A percentile compares a stretch with the other conserved stretches of the same genome.
These are phyloP conservation scores for Eurystomus gularis DNA, from an alignment of 2,113 vertebrate genomes.

Conservation along the genomic window DNA sequence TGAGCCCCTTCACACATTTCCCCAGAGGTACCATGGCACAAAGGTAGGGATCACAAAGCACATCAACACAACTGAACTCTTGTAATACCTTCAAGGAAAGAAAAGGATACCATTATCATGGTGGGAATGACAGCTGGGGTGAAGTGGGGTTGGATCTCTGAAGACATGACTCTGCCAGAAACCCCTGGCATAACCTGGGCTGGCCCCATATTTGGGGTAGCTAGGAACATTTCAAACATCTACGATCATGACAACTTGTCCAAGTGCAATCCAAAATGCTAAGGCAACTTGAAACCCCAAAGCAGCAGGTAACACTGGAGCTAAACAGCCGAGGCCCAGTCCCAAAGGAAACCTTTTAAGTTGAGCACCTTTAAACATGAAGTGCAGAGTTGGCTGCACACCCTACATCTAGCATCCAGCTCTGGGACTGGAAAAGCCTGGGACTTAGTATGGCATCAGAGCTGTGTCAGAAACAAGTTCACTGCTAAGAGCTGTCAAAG, in stretches of 20 bases:
- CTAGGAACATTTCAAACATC: background rate
- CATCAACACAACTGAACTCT: conserved; percentile 74
- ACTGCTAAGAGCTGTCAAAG: background rate
- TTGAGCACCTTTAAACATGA: background rate
- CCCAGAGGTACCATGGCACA: conserved; percentile 83
- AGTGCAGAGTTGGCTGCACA: background rate
- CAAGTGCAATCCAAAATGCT: background rate
- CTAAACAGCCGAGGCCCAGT: background rate
- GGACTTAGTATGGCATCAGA: background rate
- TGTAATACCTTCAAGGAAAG: conserved; percentile 65
- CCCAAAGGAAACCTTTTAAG: background rate
- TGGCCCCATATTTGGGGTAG: background rate
- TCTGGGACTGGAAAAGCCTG: background rate
- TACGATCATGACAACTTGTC: background rate
- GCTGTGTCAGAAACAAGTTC: background rate
- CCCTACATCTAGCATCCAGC: background rate
- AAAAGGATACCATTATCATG: background rate
- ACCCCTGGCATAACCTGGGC: background rate
- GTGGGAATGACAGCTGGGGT: background rate
- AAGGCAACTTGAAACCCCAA: background rate
- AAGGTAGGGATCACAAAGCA: conserved; percentile 76
- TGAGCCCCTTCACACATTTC: too few relatives aligned
- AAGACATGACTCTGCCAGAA: background rate
- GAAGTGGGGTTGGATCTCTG: background rate
- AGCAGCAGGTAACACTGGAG: background rate